Base-by-base conservation (phyloP, 2,888 invertebrate species). In the Oligia fasciuncula region DNA sequence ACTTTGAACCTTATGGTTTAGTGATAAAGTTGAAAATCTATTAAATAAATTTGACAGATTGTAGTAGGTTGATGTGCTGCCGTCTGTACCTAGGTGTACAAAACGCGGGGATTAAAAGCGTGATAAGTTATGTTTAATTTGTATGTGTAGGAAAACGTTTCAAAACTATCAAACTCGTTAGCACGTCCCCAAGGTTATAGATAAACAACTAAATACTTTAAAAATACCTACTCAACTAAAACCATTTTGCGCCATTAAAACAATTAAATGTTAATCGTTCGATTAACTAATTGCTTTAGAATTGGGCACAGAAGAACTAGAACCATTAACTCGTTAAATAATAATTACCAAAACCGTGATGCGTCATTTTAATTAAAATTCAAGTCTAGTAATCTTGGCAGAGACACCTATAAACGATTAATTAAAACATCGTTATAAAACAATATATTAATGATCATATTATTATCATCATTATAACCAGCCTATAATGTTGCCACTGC, bases 231-330 rank as follows among this genome's bases (percentile, higher is more conserved):
- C 49, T 60, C 5, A 0, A 43, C 49, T 17, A 70, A 85, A 83
- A 70, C 80, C 13, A 67, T 70, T 23, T 6, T 81, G 35, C 2
- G 29, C 29, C 29, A 29, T 29, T 29, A 29, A 29, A 29, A 29
- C 29, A 29, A 29, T 29, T 3, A 35, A 35, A 35, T 35, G 35
- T 35, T 35, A 35, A 35, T 35, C 63, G 54, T 19, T 0, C 66
- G 29, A 70, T 85, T 83, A 60, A 66, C 62, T 85, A 85, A 83
- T 81, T 66, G 73, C 13, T 81, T 17, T 51, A 29, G 19, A 83
- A 83, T 83, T 83, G 82, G 82, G 73, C 63, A 51, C 66, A 57
- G 19, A 49, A 29, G 19, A 77, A 73, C 62, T 73, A 14, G 63
- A 51, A 4, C 66, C 9, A 51, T 81, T 67, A 57, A 67, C 66